phyloP scores from a whole-genome alignment of 2,113 vertebrate genomes.

The Euleptes europaea region DNA sequence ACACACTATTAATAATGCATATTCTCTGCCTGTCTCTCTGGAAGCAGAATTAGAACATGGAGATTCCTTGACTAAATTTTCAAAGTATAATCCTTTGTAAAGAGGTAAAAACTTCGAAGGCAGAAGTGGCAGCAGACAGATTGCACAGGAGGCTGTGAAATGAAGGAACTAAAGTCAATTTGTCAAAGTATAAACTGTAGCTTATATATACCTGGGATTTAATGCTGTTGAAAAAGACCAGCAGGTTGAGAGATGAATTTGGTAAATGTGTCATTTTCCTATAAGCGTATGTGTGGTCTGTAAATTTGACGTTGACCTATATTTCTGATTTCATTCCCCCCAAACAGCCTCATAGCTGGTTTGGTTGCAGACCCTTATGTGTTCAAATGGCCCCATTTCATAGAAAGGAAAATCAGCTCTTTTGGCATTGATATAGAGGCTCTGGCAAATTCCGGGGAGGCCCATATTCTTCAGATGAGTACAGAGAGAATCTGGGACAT shows the following conservation, averaged over 20 bases:
- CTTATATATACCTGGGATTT: slow-evolving; percentile 3
- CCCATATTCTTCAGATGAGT: no score
- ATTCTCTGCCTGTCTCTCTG: slow-evolving; percentile 8
- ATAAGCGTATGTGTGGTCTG: not conserved
- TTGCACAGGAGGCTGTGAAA: slow-evolving; percentile 59
- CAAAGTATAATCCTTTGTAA: slow-evolving; percentile 57
- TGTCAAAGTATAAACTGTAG: slow-evolving; percentile 25
- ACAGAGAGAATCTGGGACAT: no score
- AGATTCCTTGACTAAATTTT: slow-evolving; percentile 50
- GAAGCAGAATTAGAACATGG: slow-evolving; percentile 29
- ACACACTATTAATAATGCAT: slow-evolving; percentile 47
- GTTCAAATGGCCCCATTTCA: no score
- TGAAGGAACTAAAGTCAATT: slow-evolving; percentile 56
- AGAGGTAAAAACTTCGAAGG: slow-evolving; percentile 55
- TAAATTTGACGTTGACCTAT: not conserved
- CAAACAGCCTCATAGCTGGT: no score
- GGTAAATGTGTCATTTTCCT: not conserved
- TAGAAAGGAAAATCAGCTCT: no score
- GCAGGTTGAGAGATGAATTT: not conserved
- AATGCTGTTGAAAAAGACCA: not conserved
- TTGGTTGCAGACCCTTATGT: no score
- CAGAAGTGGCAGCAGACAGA: slow-evolving; percentile 39
- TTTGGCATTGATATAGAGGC: no score
- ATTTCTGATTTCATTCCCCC: slow-evolving; percentile 4
- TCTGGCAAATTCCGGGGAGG: no score